These are phyloP conservation scores for Torymus texanus DNA, from an alignment of 2,888 invertebrate genomes.

Conservation along the genomic window DNA sequence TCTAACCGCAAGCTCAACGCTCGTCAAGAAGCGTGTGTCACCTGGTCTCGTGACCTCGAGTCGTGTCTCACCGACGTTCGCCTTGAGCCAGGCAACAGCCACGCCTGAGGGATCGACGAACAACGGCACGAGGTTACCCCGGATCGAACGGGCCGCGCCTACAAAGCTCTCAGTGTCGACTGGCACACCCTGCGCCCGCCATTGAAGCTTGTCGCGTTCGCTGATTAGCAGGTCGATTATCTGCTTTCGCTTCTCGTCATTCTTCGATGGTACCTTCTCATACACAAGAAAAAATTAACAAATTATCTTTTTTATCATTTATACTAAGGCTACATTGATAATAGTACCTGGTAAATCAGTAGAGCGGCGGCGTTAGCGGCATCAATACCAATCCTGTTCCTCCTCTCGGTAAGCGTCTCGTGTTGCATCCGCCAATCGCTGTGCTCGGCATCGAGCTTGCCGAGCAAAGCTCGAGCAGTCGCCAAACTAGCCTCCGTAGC, in stretches of 20 bases:
- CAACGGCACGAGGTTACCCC: slow-evolving; percentile 82
- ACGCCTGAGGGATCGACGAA: slow-evolving; percentile 93
- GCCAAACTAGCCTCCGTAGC: slow-evolving; percentile 84
- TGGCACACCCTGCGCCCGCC: slow-evolving; percentile 91
- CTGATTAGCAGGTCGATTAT: slow-evolving; percentile 70
- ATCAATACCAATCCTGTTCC: slow-evolving; percentile 65
- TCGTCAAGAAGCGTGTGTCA: slow-evolving; percentile 84
- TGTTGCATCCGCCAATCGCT: slow-evolving; percentile 84
- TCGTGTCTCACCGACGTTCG: slow-evolving; percentile 79
- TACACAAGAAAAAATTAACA: background rate
- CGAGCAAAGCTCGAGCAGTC: slow-evolving; percentile 88
- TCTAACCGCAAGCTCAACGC: slow-evolving; percentile 85
- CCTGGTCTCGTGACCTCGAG: slow-evolving; percentile 89
- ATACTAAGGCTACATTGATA: background rate
- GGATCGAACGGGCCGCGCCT: slow-evolving; percentile 70
- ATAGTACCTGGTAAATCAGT: slow-evolving; percentile 67
- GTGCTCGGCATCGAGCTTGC: slow-evolving; percentile 92
- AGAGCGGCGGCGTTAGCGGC: slow-evolving; percentile 70
- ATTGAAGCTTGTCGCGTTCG: slow-evolving; percentile 87
- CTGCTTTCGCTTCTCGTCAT: slow-evolving; percentile 58
- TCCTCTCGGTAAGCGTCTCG: slow-evolving; percentile 66
- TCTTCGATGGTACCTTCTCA: slow-evolving; percentile 62
- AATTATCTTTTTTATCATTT: background rate
- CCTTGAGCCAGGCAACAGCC: slow-evolving; percentile 88
- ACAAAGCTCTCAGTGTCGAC: slow-evolving; percentile 75